These are phyloP conservation scores for Chamaedrilus cognettii DNA, from an alignment of 2,888 invertebrate genomes.

Conservation along the genomic window DNA sequence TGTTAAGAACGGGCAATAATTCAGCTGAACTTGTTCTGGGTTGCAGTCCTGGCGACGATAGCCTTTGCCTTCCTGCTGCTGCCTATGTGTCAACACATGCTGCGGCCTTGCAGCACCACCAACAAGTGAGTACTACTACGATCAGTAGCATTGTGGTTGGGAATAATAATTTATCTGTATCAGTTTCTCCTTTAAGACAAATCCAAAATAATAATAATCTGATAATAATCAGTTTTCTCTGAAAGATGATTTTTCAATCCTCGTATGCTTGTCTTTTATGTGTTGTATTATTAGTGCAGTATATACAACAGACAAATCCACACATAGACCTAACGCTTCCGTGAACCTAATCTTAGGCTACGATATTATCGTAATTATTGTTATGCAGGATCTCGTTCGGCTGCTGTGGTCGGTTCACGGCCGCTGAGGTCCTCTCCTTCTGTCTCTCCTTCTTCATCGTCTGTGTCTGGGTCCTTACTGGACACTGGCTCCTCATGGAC, in stretches of 20 bases:
- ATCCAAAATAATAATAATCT: too few relatives aligned
- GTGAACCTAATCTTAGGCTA: neutral
- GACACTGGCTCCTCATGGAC: slow-evolving; percentile 98
- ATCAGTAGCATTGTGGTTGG: too few relatives aligned
- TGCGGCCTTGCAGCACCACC: slow-evolving; percentile 80
- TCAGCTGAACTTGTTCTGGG: neutral
- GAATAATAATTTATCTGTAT: too few relatives aligned
- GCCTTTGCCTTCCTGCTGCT: slow-evolving; percentile 93
- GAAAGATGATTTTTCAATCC: too few relatives aligned
- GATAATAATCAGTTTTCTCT: too few relatives aligned
- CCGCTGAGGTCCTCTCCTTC: slow-evolving; percentile 91
- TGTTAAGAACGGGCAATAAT: too few relatives aligned
- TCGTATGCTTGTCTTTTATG: neutral
- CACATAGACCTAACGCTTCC: too few relatives aligned
- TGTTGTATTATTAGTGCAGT: neutral
- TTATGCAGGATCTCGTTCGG: slow-evolving; percentile 75
- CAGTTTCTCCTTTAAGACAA: too few relatives aligned
- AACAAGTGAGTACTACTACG: slow-evolving; percentile 40
- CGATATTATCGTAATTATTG: slow-evolving; percentile 4
- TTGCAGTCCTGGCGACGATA: slow-evolving; percentile 84
- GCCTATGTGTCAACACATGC: slow-evolving; percentile 96
- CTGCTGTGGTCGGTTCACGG: slow-evolving; percentile 90
- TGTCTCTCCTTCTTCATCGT: slow-evolving; percentile 90
- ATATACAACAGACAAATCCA: too few relatives aligned
- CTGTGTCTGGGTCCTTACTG: slow-evolving; percentile 96